Percentiles rank a stretch among this genome's conserved stretches.
These are phyloP conservation scores for Lampris incognitus DNA, from an alignment of 2,113 vertebrate species.

Conservation along the genomic window DNA sequence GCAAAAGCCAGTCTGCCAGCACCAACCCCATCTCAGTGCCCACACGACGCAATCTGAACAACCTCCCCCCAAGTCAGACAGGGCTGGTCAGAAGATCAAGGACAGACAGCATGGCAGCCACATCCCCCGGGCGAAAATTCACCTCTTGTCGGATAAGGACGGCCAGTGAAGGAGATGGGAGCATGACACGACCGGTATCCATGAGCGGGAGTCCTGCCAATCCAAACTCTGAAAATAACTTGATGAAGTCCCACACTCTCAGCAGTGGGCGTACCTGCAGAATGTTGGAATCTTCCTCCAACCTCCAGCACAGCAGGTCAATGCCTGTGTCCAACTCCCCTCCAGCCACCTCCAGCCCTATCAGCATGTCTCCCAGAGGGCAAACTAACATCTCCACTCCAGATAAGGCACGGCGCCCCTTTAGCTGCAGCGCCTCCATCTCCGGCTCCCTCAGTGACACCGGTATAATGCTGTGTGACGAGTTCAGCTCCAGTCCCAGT, in stretches of 20 bases:
- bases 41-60: constrained; percentile 82
- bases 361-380: constrained; percentile 89
- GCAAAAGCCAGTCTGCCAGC: constrained; percentile 96
- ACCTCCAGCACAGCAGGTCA: constrained; percentile 88
- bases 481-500: constrained; percentile 91
- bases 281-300: constrained; percentile 72
- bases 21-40: constrained; percentile 84
- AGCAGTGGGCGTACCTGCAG: constrained; percentile 76
- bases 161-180: constrained; percentile 87
- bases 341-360: constrained; percentile 86
- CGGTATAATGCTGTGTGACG: constrained; percentile 93
- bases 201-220: constrained; percentile 86
- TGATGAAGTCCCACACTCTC: constrained; percentile 86
- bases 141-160: constrained; percentile 85
- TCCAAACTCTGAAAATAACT: constrained; percentile 79
- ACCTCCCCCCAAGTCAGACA: constrained; percentile 88
- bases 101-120: constrained; percentile 84
- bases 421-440: constrained; percentile 90
- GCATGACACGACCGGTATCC: constrained; percentile 77
- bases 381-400: constrained; percentile 83
- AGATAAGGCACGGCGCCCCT: constrained; percentile 86
- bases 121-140: constrained; percentile 76
- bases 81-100: constrained; percentile 85
- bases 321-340: constrained; percentile 90
- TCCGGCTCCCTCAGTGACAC: constrained; percentile 93